Percentiles rank a stretch among this genome's conserved stretches.
These are phyloP conservation scores for Mormyrus iriodes DNA, from an alignment of 2,113 vertebrate species.

Conservation along the genomic window DNA sequence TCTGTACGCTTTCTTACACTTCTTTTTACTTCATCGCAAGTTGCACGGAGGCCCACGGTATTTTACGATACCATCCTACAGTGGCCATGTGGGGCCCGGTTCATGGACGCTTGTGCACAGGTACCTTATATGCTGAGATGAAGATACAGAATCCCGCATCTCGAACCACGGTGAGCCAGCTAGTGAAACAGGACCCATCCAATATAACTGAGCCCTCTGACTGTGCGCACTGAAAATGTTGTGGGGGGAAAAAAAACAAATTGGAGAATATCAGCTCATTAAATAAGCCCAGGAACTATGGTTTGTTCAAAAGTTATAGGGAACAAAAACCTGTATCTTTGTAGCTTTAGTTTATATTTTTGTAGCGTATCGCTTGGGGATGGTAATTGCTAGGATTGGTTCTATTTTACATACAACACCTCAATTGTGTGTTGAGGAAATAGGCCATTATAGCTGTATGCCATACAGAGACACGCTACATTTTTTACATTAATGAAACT, in stretches of 20 bases:
- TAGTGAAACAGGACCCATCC: background rate
- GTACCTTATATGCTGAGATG: background rate
- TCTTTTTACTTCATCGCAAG: background rate
- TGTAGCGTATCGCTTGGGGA: background rate
- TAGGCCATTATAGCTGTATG: background rate
- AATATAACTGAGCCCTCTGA: background rate
- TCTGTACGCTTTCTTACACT: background rate
- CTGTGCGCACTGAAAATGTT: background rate
- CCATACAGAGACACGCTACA: background rate
- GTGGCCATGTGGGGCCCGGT: background rate
- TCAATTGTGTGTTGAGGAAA: background rate
- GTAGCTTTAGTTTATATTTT: background rate
- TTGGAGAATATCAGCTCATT: background rate
- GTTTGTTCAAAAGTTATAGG: background rate
- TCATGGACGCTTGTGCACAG: background rate
- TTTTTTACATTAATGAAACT: background rate
- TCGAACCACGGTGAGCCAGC: background rate
- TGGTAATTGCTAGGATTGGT: background rate
- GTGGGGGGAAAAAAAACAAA: background rate
- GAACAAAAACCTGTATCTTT: no score
- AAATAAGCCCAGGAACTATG: background rate
- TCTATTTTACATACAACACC: background rate
- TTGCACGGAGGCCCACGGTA: background rate
- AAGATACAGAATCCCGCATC: background rate
- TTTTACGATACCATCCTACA: no score